Conservation (phyloP, 1,140 invertebrate genomes). For the Drosophila guanche region DNA sequence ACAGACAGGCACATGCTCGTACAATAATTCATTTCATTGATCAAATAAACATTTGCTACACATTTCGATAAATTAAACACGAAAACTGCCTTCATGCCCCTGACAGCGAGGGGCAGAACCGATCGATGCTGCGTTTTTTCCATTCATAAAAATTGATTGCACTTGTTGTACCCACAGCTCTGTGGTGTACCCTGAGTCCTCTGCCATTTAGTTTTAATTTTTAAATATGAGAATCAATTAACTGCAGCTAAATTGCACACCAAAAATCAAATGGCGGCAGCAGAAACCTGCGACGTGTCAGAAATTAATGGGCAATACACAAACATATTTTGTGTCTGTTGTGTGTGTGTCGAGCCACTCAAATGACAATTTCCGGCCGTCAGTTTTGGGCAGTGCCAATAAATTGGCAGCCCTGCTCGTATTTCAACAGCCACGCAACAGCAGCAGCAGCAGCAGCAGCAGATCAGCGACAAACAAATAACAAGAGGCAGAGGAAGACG, state of each 20-base stretch:
- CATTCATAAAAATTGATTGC: slow-evolving; percentile 81
- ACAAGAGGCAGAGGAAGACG: slow-evolving; percentile 8
- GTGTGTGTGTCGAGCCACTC: slow-evolving; percentile 35
- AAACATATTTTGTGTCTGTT: slow-evolving; percentile 32
- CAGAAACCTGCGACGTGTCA: slow-evolving; percentile 66
- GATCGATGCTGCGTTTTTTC: slow-evolving; percentile 57
- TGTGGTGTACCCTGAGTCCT: background rate
- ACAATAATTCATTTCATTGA: slow-evolving; percentile 81
- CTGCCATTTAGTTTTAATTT: background rate
- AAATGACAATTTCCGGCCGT: slow-evolving; percentile 79
- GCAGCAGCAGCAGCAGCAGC: background rate
- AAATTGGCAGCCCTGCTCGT: slow-evolving; percentile 77
- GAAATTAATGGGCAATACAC: slow-evolving; percentile 66
- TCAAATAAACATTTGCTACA: slow-evolving; percentile 80
- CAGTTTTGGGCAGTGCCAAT: slow-evolving; percentile 72
- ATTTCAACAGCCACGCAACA: slow-evolving; percentile 66
- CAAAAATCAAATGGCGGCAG: slow-evolving; percentile 1
- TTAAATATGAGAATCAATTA: no score
- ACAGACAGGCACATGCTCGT: slow-evolving; percentile 41
- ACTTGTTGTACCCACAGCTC: slow-evolving; percentile 48
- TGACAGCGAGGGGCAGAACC: slow-evolving; percentile 38
- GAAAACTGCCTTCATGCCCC: slow-evolving; percentile 11
- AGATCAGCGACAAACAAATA: slow-evolving; percentile 2
- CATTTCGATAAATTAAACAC: slow-evolving; percentile 80
- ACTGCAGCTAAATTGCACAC: no score